phyloP scores from a whole-genome alignment of 2,797 vertebrate genomes.

The Myoxocephalus aenaeus region DNA sequence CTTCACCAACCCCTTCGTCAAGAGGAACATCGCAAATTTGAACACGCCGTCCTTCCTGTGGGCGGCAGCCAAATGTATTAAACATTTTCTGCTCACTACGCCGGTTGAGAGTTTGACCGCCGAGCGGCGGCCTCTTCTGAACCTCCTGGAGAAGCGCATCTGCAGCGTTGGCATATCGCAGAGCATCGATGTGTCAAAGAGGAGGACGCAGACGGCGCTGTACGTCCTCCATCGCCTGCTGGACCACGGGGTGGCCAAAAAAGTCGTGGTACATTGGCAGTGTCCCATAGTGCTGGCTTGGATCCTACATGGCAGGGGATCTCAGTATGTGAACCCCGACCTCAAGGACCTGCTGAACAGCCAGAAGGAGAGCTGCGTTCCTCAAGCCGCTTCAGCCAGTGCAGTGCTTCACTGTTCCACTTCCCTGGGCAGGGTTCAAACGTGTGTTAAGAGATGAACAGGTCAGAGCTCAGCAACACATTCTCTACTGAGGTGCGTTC shows the following conservation, averaged over 20 bases:
- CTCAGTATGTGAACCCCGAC: constrained; percentile 20
- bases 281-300: constrained; percentile 84
- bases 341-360: not conserved
- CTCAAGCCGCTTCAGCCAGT: not conserved
- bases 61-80: constrained; percentile 86
- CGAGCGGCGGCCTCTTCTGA: constrained; percentile 81
- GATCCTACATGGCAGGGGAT: constrained; percentile 75
- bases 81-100: constrained; percentile 82
- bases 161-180: constrained; percentile 83
- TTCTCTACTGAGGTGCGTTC: too few relatives aligned
- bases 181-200: constrained; percentile 77
- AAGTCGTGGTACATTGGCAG: constrained; percentile 83
- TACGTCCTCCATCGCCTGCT: constrained; percentile 90
- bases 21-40: constrained; percentile 80
- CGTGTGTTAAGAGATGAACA: not conserved
- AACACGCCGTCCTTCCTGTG: constrained; percentile 83
- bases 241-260: constrained; percentile 89
- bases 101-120: constrained; percentile 79
- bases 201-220: constrained; percentile 71
- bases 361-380: not conserved
- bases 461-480: not conserved
- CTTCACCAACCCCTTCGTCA: constrained; percentile 72
- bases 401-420: not conserved
- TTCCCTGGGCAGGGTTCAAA: not conserved
- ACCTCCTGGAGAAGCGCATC: constrained; percentile 84